Conservation (phyloP, 53 echinoderm and acorn worm species). For the Antedon mediterranea region DNA sequence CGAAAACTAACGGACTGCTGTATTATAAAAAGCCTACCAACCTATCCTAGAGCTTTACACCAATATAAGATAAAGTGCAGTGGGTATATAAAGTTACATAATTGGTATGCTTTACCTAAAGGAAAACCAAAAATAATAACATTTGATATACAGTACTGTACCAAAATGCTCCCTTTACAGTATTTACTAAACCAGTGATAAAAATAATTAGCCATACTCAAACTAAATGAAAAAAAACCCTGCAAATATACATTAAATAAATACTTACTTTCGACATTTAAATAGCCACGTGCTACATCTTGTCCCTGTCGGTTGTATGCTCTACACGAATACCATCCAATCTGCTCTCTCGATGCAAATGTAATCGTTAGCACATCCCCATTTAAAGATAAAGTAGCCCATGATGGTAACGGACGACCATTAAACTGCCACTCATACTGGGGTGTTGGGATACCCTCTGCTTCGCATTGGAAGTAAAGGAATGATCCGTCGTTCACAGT, state of each 20-base stretch:
- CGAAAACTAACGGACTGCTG: no score
- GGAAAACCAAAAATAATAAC: no score
- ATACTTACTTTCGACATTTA: conserved; percentile 54
- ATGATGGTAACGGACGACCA: conserved; percentile 46
- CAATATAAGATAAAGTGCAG: no score
- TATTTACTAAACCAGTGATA: no score
- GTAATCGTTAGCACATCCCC: conserved; percentile 48
- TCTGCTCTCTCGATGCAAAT: conserved; percentile 19
- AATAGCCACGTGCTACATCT: conserved; percentile 25
- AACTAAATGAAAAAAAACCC: not conserved
- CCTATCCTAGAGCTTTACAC: no score
- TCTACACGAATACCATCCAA: conserved; percentile 48
- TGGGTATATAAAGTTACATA: no score
- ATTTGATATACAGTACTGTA: no score
- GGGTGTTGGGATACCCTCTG: conserved; percentile 47
- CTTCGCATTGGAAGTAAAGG: conserved; percentile 63
- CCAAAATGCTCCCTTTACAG: no score
- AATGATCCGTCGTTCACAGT: conserved; percentile 62
- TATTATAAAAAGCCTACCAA: no score
- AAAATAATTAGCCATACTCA: not conserved
- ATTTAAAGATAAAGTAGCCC: conserved; percentile 42
- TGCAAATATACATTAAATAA: not conserved
- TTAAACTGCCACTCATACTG: conserved; percentile 60
- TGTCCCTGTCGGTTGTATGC: conserved; percentile 57
- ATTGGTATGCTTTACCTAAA: no score